Evolutionary conservation across 2,113 vertebrate species (phyloP), one percentile per base, ranked within the genome.

Genomic region (Peromyscus polionotus): DNA sequence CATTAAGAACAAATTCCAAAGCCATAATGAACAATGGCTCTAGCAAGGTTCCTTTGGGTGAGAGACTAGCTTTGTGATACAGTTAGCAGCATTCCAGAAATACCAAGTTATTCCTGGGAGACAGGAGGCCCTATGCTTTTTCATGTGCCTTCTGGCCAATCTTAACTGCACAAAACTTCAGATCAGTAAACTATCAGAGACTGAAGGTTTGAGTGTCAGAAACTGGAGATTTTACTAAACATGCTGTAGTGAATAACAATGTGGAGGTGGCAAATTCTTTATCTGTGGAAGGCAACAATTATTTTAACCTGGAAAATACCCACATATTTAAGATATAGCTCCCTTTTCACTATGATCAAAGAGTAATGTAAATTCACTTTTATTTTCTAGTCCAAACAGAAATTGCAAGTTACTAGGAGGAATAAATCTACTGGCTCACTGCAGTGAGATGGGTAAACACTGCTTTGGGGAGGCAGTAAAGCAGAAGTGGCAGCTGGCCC

Each of bases 1-100:
- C 79, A 65, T 76, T 77, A 68, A 87, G 92, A 92, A 81, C 36
- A 54, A 80, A 76, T 19, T 84, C 80, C 87, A 87, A 45, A 91
- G 67, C 83, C 70, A 48, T 0, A 31, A 83, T 5, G 22, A 79
- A 77, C 70, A n/a, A 3, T 79, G 88, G 45, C 61, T 68, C 59
- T 17, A n/a, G 42, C 24, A 1, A n/a, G 84, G 12, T n/a, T 36
- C 20, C 73, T 75, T 14, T 3, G 59, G 57, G 68, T 57, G 14
- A 45, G 54, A 90, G 68, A 9, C 84, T 26, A 28, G 81, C 90
- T 73, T 8, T 91, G 90, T 61, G n/a, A 73, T 10, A 45, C 36
- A 22, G 61, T 51, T 76, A 24, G 14, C 4, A 20, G 20, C 92
- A 65, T 68, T 88, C 87, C 61, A 89, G 90, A 85, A 75, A 36